Evolutionary conservation across 1,140 invertebrate species (phyloP), one percentile per base, ranked within the genome.

Genomic region (Bombus consobrinus): DNA sequence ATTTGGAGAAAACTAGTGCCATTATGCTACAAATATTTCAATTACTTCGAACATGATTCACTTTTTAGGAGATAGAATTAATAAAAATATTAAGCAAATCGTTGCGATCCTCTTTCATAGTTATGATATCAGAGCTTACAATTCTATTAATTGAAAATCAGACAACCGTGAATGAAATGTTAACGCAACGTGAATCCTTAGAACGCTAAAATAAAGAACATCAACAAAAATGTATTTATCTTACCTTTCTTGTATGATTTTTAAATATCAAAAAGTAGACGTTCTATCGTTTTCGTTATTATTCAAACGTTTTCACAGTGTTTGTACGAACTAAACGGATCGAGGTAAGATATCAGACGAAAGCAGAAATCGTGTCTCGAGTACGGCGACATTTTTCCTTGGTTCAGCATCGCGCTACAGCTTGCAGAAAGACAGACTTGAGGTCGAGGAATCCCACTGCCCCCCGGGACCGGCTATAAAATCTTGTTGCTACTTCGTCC

Each of bases 381-480:
- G 57, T 69, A 22, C 62, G 28, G 18, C 34, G 74, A 77, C 78
- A 85, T 85, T 83, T 89, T 89, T 82, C 83, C 59, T 66, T 64
- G 75, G 39, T 72, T 25, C 76, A 32, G 80, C 62, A 79, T 69
- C 53, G 57, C 53, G 39, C 83, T 78, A 76, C 73, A 72, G 71
- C 22, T 39, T 76, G 47, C 62, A 64, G 53, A 57, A 66, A 79
- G 87, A 88, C 77, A 76, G 69, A 76, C 74, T 59, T 5, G 83
- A 74, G 87, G 73, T 64, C 28, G 83, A 80, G 79, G 87, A 89
- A 86, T 88, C 80, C 86, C 83, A 83, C 76, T 77, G 86, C 53
- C 82, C 77, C 88, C 25, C 43, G 78, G 47, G 83, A 83, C 64
- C 41, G 74, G 71, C 83, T 89, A 85, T 88, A 88, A 89, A 89